Conservation (phyloP, 2,797 vertebrate genomes). For the Oryzias sinensis region DNA sequence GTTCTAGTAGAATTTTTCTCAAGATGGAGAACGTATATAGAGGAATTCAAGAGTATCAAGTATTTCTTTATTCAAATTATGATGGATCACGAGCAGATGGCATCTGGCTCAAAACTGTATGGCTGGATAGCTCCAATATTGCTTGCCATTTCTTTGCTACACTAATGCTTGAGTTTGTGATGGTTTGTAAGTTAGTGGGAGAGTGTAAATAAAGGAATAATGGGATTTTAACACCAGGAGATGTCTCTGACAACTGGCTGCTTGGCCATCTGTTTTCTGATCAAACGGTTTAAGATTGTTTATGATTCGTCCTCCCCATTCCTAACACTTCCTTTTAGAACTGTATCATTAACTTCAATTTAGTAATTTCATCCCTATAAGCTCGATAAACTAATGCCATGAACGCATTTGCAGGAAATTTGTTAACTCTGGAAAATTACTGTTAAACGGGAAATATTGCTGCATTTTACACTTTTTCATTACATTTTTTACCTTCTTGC, state of each 20-base stretch:
- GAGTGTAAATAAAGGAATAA: too few species aligned
- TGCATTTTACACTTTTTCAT: neutral
- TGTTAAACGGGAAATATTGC: neutral
- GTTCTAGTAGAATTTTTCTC: too few species aligned
- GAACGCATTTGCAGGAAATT: neutral
- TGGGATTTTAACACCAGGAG: slow-evolving; percentile 13
- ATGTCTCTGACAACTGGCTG: slow-evolving; percentile 35
- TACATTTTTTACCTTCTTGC: slow-evolving; percentile 83
- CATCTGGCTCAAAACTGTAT: too few species aligned
- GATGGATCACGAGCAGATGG: too few species aligned
- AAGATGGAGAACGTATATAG: too few species aligned
- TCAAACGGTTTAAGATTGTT: neutral
- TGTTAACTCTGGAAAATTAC: neutral
- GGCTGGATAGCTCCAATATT: too few species aligned
- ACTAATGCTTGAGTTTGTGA: too few species aligned
- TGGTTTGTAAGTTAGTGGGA: too few species aligned
- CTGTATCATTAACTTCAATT: neutral
- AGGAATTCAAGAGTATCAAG: too few species aligned
- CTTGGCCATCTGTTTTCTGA: slow-evolving; percentile 41
- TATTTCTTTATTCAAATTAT: too few species aligned
- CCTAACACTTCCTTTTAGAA: neutral
- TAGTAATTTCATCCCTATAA: neutral
- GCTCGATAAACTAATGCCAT: too few species aligned
- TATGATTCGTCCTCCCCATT: neutral
- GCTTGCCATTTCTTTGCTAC: too few species aligned